These are phyloP conservation scores for Leptopilina drosophilae DNA, from an alignment of 2,888 invertebrate species.

Conservation along the genomic window DNA sequence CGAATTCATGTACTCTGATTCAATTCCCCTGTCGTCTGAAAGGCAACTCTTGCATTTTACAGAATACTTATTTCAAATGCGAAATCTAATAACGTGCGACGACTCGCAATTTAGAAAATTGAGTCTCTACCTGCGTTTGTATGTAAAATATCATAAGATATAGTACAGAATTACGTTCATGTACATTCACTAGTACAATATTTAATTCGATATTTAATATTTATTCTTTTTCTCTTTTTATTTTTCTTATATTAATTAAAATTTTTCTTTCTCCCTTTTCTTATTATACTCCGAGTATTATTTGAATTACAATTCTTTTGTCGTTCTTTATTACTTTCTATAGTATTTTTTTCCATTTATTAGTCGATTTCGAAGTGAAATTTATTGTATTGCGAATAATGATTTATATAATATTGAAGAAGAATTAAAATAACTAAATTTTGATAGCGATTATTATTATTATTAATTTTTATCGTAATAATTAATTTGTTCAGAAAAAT, in stretches of 20 bases:
- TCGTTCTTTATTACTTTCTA: too few relatives aligned
- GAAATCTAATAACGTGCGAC: conserved; percentile 38
- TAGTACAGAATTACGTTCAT: not conserved
- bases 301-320: too few relatives aligned
- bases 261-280: too few relatives aligned
- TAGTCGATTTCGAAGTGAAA: too few relatives aligned
- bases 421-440: too few relatives aligned
- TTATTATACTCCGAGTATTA: too few relatives aligned
- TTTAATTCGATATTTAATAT: not conserved
- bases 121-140: not conserved
- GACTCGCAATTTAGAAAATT: conserved; percentile 22
- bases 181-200: not conserved
- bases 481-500: too few relatives aligned
- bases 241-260: not conserved
- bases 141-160: not conserved
- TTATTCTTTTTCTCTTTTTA: not conserved
- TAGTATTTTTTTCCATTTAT: too few relatives aligned
- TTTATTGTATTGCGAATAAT: too few relatives aligned
- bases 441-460: too few relatives aligned
- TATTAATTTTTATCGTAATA: too few relatives aligned
- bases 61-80: conserved; percentile 37
- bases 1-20: conserved; percentile 26
- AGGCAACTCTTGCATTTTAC: conserved; percentile 23
- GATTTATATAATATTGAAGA: too few relatives aligned
- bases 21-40: conserved; percentile 24